Base-by-base conservation (phyloP, 2,797 vertebrate genomes). In the Anguilla pacifica region DNA sequence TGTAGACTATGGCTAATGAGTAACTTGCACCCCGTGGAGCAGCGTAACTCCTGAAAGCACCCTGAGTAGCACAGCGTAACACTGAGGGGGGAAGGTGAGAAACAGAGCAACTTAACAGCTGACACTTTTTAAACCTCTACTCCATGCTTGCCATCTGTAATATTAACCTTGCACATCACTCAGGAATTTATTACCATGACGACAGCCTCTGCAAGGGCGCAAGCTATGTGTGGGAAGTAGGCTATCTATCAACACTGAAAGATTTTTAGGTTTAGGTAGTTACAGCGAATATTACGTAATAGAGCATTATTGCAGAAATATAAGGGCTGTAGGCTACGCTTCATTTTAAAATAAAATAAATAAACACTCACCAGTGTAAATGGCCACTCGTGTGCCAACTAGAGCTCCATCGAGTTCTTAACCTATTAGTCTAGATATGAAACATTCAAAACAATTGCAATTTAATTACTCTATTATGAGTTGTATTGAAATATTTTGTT, bases 61-160 rank as follows among this genome's bases (percentile, higher is more conserved):
- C 53, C 64, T 88, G 31, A 59, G 81, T 31, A 67, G 49, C 19
- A 39, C 67, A 43, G 85, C 87, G 90, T 88, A 46, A 89, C 57
- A 92, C 84, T 92, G 89, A 43, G 85, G 79, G 85, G 79, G 7
- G 79, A 72, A 88, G 74, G 86, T 88, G 87, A 91, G 51, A 53
- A 88, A 85, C 25, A 9, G 81, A 64, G 85, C 31, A n/a, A 67
- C 79, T 85, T 77, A 93, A 90, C 91, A 91, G 90, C 91, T 91
- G 92, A 93, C 25, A n/a, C 84, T 83, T 84, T 89, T 91, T 39
- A 77, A 88, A 28, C 74, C 83, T 83, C 86, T 88, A 81, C 88
- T 89, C 89, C 74, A 49, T 55, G 89, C 91, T n/a, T 83, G 89
- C 91, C 93, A 93, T 92, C 91, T 91, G 91, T 88, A 87, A 87